Evolutionary conservation across 2,113 vertebrate species (phyloP).

Genomic region (Podarcis raffonei): DNA sequence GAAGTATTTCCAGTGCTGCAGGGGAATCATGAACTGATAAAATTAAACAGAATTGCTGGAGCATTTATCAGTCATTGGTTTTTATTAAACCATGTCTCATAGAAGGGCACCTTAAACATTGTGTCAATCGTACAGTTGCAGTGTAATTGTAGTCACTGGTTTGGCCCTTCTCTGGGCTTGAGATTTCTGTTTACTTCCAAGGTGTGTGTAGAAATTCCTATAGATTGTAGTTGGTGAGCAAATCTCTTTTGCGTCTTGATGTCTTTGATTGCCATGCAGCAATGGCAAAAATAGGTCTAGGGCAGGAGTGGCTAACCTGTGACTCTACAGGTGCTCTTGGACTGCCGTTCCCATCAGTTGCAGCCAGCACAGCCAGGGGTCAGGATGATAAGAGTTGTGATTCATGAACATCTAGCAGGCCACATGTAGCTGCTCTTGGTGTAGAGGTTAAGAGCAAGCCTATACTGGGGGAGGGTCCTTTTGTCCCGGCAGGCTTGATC

Average conservation of each 20-base stretch:
- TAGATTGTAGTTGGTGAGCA: not conserved
- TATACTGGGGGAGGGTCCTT: too few relatives aligned
- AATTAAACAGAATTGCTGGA: constrained; percentile 24
- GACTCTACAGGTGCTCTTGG: too few relatives aligned
- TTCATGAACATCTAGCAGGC: too few relatives aligned
- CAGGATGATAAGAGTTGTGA: too few relatives aligned
- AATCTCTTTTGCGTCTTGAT: not conserved
- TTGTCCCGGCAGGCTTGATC: too few relatives aligned
- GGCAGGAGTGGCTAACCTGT: not conserved
- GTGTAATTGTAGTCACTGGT: not conserved
- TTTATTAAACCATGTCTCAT: not conserved
- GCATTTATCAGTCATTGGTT: not conserved
- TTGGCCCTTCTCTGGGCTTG: not conserved
- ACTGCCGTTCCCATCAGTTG: too few relatives aligned
- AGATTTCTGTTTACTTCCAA: not conserved
- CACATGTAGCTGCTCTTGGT: not conserved
- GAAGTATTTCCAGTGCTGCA: not conserved
- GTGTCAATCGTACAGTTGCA: not conserved
- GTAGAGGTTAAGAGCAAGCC: not conserved
- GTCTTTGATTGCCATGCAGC: not conserved
- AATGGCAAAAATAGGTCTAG: not conserved
- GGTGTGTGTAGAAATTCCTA: fast-evolving
- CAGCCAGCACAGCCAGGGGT: too few relatives aligned
- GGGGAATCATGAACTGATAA: not conserved
- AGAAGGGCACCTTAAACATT: not conserved